Evolutionary conservation across 1,140 invertebrate species (phyloP).

Genomic region (Eubasilissa regina): DNA sequence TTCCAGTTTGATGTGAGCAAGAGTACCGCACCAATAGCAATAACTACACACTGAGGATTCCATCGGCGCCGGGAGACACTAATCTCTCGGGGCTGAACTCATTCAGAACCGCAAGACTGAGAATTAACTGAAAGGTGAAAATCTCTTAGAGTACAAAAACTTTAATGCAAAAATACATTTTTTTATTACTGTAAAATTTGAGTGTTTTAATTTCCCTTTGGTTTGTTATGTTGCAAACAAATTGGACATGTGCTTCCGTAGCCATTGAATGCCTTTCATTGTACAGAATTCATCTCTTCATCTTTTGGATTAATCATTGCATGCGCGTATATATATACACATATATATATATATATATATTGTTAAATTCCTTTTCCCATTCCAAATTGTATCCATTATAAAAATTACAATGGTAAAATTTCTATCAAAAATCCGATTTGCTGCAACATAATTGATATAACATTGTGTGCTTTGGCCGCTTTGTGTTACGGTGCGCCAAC

Average conservation of each 20-base stretch:
- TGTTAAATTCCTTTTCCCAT: conserved; percentile 12
- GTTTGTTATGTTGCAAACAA: conserved; percentile 47
- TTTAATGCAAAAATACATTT: conserved; percentile 42
- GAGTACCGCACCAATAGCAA: conserved; percentile 40
- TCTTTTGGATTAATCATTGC: conserved; percentile 19
- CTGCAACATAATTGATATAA: conserved; percentile 34
- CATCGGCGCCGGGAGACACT: neutral
- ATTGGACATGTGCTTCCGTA: conserved; percentile 53
- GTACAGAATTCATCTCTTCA: conserved; percentile 20
- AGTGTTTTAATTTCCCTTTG: conserved; percentile 36
- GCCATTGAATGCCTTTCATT: conserved; percentile 45
- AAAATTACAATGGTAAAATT: conserved; percentile 23
- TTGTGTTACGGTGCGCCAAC: conserved; percentile 12
- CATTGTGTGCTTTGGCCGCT: conserved; percentile 14
- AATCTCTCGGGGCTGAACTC: conserved; percentile 5
- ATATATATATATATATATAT: no score
- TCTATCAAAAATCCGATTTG: conserved; percentile 38
- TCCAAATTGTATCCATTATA: conserved; percentile 25
- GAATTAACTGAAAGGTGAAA: conserved; percentile 45
- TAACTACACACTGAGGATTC: conserved; percentile 28
- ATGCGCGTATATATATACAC: neutral
- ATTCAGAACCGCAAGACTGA: conserved; percentile 51
- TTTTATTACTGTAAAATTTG: conserved; percentile 19
- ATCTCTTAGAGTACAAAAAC: conserved; percentile 51
- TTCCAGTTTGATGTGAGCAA: conserved; percentile 48